Conservation (phyloP, 2,797 vertebrate species). For the Clamator glandarius region DNA sequence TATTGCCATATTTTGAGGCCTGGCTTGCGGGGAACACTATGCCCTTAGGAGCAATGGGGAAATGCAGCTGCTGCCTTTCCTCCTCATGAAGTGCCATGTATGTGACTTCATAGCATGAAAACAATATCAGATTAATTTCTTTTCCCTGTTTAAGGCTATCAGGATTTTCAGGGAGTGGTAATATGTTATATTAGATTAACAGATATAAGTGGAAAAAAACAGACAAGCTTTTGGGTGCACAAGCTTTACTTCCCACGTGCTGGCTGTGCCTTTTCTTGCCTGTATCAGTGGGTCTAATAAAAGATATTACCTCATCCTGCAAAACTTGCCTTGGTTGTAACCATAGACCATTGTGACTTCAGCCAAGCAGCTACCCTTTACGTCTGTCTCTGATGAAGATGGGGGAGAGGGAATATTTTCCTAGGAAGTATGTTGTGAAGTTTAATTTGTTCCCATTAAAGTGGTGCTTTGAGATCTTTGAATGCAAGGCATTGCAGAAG, state of each 20-base stretch:
- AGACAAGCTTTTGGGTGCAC: background rate
- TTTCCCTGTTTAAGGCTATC: background rate
- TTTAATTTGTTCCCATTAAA: constrained; percentile 46
- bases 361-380: background rate
- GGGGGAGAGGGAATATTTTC: background rate
- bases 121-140: background rate
- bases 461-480: constrained; percentile 20
- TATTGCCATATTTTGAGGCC: background rate
- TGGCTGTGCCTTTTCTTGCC: background rate
- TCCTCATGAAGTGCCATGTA: background rate
- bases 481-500: background rate
- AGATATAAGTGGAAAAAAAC: background rate
- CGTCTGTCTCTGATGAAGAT: constrained; percentile 15
- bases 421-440: constrained; percentile 29
- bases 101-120: background rate
- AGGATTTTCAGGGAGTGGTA: background rate
- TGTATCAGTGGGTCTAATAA: background rate
- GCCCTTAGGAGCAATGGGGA: background rate
- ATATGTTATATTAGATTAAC: background rate
- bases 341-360: background rate
- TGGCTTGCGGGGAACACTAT: background rate
- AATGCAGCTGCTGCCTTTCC: background rate
- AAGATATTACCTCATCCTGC: background rate
- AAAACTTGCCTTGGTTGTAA: constrained; percentile 26
- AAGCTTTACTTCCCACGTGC: background rate